Percentiles rank a stretch among this genome's conserved stretches.
These are phyloP conservation scores for Sciurus niger DNA, from an alignment of 2,113 vertebrate genomes.

Conservation along the genomic window DNA sequence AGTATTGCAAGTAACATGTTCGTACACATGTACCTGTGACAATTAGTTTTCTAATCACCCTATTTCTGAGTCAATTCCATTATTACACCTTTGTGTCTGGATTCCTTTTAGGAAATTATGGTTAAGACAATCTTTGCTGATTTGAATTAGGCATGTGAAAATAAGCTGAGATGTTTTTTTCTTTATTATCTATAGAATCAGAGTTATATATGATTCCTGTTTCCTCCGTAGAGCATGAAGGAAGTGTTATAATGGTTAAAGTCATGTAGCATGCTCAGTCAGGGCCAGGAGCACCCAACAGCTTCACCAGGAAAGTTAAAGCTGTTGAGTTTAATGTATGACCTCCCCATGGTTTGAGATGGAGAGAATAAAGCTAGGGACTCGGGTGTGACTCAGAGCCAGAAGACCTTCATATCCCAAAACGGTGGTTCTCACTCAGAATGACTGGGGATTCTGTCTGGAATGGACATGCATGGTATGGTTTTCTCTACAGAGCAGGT, in stretches of 20 bases:
- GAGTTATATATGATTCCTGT: slow-evolving; percentile 32
- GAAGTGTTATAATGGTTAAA: slow-evolving; percentile 17
- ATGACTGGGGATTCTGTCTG: not conserved
- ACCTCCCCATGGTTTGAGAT: not conserved
- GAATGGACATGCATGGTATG: not conserved
- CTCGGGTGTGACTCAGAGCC: not conserved
- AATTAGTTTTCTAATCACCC: not conserved
- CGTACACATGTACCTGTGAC: not conserved
- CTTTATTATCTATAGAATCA: slow-evolving; percentile 24
- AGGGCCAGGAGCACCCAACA: too few species aligned
- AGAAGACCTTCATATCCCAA: not conserved
- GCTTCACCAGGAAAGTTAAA: not conserved
- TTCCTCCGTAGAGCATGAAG: not conserved
- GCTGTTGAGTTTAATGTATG: not conserved
- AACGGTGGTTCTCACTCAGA: not conserved
- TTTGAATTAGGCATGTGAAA: slow-evolving; percentile 25
- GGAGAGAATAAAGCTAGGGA: not conserved
- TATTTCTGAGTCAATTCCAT: not conserved
- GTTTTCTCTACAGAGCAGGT: not conserved
- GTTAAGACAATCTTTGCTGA: not conserved
- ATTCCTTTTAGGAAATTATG: slow-evolving; percentile 23
- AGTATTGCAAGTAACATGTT: not conserved
- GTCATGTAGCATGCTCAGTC: too few species aligned
- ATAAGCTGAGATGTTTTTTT: not conserved
- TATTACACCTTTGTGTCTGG: slow-evolving; percentile 30